Conservation (phyloP, 2,113 vertebrate species). For the Scomber scombrus region DNA sequence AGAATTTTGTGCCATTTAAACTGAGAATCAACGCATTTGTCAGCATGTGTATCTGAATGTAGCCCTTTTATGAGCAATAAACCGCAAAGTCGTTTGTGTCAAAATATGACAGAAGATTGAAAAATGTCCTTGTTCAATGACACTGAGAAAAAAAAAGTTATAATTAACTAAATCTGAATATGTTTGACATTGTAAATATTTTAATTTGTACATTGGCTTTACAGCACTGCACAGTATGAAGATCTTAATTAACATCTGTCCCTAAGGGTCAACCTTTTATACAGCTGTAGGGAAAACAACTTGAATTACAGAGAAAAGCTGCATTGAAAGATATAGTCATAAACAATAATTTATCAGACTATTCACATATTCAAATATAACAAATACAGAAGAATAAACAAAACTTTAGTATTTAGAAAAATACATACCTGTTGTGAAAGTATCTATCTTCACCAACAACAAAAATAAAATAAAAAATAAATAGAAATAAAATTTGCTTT, state of each 20-base stretch:
- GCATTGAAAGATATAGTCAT: neutral
- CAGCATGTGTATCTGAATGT: conserved; percentile 2
- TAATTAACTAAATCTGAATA: neutral
- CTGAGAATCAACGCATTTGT: conserved; percentile 45
- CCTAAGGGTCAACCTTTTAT: neutral
- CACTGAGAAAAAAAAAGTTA: neutral
- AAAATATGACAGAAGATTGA: conserved; percentile 4
- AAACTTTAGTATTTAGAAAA: conserved; percentile 8
- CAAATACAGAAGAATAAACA: neutral
- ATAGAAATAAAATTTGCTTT: conserved; percentile 41
- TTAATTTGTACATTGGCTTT: neutral
- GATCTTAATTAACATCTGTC: neutral
- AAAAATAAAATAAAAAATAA: conserved; percentile 40
- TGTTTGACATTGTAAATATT: neutral
- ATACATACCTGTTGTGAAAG: conserved; percentile 74
- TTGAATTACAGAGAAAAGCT: conserved; percentile 1
- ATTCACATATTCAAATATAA: too few relatives aligned
- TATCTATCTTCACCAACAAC: conserved; percentile 38
- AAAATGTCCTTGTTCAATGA: neutral
- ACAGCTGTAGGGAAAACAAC: neutral
- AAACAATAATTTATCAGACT: neutral
- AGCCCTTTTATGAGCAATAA: conserved; percentile 5
- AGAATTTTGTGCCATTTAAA: conserved; percentile 27
- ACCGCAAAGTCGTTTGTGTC: neutral
- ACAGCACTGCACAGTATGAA: neutral